Base-by-base conservation (phyloP, 2,888 invertebrate species). In the Sinopyrophorus schimmeli region DNA sequence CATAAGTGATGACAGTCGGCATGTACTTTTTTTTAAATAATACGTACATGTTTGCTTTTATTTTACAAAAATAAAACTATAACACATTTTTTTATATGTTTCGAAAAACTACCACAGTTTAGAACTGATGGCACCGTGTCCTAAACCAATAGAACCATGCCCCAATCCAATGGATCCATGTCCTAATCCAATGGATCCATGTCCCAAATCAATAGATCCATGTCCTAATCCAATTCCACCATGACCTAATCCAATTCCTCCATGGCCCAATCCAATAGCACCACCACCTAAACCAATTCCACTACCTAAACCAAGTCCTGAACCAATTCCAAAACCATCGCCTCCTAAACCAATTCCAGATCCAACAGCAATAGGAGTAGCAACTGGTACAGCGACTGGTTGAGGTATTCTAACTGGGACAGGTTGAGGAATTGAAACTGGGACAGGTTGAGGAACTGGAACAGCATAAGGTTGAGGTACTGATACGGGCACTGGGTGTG, bases 401-500 rank as follows among this genome's bases (percentile, higher is more conserved):
- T 55, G 60, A 30, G 63, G 63, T 49, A 67, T 61, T 17, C 56
- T 51, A 24, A 62, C 57, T 3, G 63, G 56, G 7, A 61, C 55
- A 18, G 64, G 58, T 11, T 55, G 59, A 14, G 70, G 55, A 6
- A 64, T 56, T 0, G 55, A 11, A 5, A 66, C 60, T 14, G 64
- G 57, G 15, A 58, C 38, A 2, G 64, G 60, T 16, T 61, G 61
- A 27, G 58, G 53, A 28, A 58, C 58, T 18, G 59, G 40, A 15
- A 66, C 59, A 4, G 57, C 51, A 21, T 61, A 56, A 3, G 65
- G 63, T 1, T 61, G 58, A 10, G 69, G 66, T 10, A 65, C 63
- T 3, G 63, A 54, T 10, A 70, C 65, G 14, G 67, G 64, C 7
- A 67, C 64, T 5, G 63, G 60, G 27, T 59, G 52, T 15, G 59